Evolutionary conservation across 2,888 invertebrate genomes (phyloP), one percentile per base, ranked within the genome.

Genomic region (Drosophila bunnanda): DNA sequence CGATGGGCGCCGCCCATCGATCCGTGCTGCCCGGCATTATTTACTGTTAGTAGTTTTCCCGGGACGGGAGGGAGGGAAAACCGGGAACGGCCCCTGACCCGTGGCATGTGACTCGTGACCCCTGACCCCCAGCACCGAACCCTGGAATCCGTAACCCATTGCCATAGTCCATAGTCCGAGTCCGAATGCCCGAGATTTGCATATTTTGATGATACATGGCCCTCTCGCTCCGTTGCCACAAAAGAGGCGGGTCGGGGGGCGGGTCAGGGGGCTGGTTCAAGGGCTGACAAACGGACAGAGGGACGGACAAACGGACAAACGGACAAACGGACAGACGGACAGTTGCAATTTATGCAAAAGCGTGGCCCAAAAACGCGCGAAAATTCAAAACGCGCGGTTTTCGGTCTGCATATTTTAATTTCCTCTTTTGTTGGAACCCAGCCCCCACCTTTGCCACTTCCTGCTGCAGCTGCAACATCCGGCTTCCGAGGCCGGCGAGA

Each of bases 331-430:
- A 3, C 30, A 10, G 2, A 50, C 30, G 17, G 34, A 10, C 22
- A n/a, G 32, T 43, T 53, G 56, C 50, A 87, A 87, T 83, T 80
- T 88, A 84, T 88, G 84, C 86, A 82, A 82, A 82, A 69, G 76
- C 82, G 74, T 72, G 73, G 79, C 78, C 80, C 77, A 81, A 72
- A 88, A 80, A 78, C 80, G 79, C 87, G 82, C 82, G 84, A 89
- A 82, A 82, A 88, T 80, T 83, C 84, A 83, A 88, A 89, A 87
- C 79, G 88, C 80, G 80, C 81, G 88, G 82, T 81, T 84, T 83
- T 80, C 76, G 78, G 80, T 82, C 75, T 79, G 88, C 86, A 90
- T 90, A 90, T 90, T 89, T 89, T 89, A 89, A 89, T 89, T 89
- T 89, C 90, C 88, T 90, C 83, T 90, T 86, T 86, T 85, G 83